Percentiles rank a stretch among this genome's conserved stretches.
Conservation (phyloP, 2,113 vertebrate species). For the Campylomormyrus tamandua region DNA sequence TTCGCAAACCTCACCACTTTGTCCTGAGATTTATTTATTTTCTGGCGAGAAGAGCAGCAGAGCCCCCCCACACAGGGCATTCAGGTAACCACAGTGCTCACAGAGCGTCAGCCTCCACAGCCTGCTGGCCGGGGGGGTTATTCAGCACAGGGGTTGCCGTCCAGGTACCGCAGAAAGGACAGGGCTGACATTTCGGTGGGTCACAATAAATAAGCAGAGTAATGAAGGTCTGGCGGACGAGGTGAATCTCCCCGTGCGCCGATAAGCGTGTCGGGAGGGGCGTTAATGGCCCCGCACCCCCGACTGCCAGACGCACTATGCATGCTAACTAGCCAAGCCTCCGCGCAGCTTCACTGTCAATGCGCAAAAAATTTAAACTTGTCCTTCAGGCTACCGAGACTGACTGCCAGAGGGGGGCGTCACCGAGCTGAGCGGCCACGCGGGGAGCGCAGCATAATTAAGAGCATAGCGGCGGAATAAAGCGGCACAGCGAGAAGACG, state of each 20-base stretch:
- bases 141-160: not conserved
- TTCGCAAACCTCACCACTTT: not conserved
- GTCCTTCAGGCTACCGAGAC: not conserved
- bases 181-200: constrained; percentile 1
- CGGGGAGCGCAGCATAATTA: not conserved
- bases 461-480: not conserved
- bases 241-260: constrained; percentile 2
- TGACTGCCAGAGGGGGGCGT: not conserved
- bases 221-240: constrained; percentile 1
- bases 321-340: constrained; percentile 25
- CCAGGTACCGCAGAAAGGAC: not conserved
- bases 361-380: not conserved
- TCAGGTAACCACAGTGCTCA: not conserved
- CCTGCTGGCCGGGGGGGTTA: not conserved
- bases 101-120: not conserved
- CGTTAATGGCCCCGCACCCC: constrained; percentile 17
- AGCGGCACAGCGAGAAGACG: not conserved
- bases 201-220: constrained; percentile 21
- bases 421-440: not conserved
- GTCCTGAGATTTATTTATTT: not conserved
- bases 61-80: not conserved
- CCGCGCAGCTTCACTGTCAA: not conserved
- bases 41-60: not conserved
- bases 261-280: not conserved
- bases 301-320: not conserved